phyloP scores from a whole-genome alignment of 2,113 vertebrate genomes.

The Rana temporaria region DNA sequence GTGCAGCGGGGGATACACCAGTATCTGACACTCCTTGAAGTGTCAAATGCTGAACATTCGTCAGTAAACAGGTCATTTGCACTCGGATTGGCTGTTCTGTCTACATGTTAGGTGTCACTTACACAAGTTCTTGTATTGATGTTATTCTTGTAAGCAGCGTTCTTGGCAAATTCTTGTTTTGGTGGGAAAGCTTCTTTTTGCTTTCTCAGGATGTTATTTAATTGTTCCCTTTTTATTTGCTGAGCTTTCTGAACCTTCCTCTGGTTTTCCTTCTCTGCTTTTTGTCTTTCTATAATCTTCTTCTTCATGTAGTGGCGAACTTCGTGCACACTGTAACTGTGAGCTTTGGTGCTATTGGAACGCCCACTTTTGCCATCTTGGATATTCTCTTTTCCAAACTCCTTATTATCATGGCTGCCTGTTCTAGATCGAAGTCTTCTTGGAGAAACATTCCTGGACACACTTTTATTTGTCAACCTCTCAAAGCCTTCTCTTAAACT shows the following conservation, averaged over 20 bases:
- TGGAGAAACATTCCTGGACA: conserved; percentile 26
- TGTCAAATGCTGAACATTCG: too few relatives aligned
- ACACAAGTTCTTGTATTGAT: neutral
- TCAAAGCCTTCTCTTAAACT: neutral
- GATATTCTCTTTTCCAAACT: conserved; percentile 46
- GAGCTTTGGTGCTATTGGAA: neutral
- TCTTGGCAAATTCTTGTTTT: conserved; percentile 3
- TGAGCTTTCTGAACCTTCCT: neutral
- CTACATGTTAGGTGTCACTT: neutral
- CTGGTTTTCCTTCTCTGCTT: conserved; percentile 61
- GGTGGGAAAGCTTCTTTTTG: conserved; percentile 66
- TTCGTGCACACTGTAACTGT: conserved; percentile 53
- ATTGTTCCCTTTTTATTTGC: conserved; percentile 58
- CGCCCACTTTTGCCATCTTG: conserved; percentile 24
- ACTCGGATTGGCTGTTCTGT: too few relatives aligned
- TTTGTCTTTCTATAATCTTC: conserved; percentile 62
- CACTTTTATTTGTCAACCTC: neutral
- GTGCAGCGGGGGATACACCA: too few relatives aligned
- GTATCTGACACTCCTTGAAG: too few relatives aligned
- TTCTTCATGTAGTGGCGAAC: conserved; percentile 64
- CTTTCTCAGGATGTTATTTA: conserved; percentile 68
- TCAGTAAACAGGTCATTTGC: too few relatives aligned
- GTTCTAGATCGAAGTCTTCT: conserved; percentile 15
- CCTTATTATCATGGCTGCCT: neutral
- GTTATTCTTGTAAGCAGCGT: too few relatives aligned